A percentile compares a stretch with the other conserved stretches of the same genome.
phyloP scores from a whole-genome alignment of 2,113 vertebrate genomes.

The Haliaeetus leucogaster region DNA sequence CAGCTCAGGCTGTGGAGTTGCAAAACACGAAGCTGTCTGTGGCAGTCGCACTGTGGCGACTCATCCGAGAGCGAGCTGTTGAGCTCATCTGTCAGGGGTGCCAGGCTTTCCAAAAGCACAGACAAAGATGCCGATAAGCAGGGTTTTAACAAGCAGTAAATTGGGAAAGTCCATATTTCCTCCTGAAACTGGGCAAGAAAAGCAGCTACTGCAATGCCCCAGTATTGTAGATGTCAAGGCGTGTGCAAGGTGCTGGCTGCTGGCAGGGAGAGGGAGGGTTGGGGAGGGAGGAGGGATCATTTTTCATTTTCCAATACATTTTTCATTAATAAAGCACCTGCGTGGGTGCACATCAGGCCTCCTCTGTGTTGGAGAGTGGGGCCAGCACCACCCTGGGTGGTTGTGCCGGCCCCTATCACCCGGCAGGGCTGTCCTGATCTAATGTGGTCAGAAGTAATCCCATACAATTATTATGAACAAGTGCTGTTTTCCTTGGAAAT shows the following conservation, averaged over 20 bases:
- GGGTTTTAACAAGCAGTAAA: not conserved
- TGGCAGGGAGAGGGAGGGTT: not conserved
- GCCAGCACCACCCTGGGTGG: not conserved
- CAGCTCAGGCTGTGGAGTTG: not conserved
- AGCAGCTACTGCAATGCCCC: not conserved
- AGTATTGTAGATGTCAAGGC: rapidly evolving
- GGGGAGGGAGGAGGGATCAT: rapidly evolving
- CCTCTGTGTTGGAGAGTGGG: not conserved
- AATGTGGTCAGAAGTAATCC: not conserved
- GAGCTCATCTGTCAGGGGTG: not conserved
- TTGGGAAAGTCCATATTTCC: not conserved
- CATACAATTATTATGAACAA: constrained; percentile 5
- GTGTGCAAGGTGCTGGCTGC: not conserved
- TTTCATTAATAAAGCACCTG: not conserved
- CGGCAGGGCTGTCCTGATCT: not conserved
- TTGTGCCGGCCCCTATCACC: not conserved
- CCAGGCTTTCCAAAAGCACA: not conserved
- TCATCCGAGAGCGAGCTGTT: not conserved
- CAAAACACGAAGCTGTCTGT: not conserved
- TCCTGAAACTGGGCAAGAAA: not conserved
- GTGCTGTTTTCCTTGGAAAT: constrained; percentile 44
- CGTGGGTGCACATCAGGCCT: not conserved
- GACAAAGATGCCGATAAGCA: rapidly evolving
- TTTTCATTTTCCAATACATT: not conserved
- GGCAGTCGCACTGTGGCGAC: not conserved